phyloP scores from a whole-genome alignment of 2,113 vertebrate genomes.

The Melanostigma gelatinosum region DNA sequence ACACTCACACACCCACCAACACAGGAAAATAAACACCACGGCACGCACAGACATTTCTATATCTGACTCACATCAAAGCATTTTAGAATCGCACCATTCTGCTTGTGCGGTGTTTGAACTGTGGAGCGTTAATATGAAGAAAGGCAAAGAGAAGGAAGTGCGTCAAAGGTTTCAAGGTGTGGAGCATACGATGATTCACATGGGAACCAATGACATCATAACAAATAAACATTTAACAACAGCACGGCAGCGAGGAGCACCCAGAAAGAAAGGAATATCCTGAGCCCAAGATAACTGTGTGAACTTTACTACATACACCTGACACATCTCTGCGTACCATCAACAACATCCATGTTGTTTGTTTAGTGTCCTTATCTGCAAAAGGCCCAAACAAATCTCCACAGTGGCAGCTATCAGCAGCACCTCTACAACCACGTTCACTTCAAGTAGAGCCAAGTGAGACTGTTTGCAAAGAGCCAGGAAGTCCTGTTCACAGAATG shows the following conservation, averaged over 20 bases:
- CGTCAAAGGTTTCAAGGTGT: conserved; percentile 23
- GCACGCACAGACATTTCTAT: conserved; percentile 12
- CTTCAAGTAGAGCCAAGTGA: conserved; percentile 6
- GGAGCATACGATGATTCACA: conserved; percentile 19
- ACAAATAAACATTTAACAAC: background rate
- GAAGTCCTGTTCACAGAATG: conserved; percentile 20
- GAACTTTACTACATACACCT: background rate
- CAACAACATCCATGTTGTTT: conserved; percentile 15
- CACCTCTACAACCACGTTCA: conserved; percentile 5
- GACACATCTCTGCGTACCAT: conserved; percentile 18
- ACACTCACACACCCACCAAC: conserved; percentile 42
- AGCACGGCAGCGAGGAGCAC: background rate
- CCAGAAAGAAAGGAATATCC: conserved; percentile 4
- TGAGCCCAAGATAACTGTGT: background rate
- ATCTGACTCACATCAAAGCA: conserved; percentile 49
- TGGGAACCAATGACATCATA: background rate
- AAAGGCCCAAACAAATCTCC: conserved; percentile 7
- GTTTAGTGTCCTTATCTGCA: background rate
- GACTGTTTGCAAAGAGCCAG: conserved; percentile 12
- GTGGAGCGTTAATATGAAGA: background rate
- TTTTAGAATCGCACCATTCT: conserved; percentile 35
- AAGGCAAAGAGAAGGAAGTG: background rate
- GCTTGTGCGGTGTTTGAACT: conserved; percentile 9
- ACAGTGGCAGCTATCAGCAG: conserved; percentile 8
- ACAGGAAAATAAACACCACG: conserved; percentile 40